A percentile compares a stretch with the other conserved stretches of the same genome.
Evolutionary conservation across 2,888 invertebrate genomes (phyloP).

Genomic region (Drosophila tanythrix): DNA sequence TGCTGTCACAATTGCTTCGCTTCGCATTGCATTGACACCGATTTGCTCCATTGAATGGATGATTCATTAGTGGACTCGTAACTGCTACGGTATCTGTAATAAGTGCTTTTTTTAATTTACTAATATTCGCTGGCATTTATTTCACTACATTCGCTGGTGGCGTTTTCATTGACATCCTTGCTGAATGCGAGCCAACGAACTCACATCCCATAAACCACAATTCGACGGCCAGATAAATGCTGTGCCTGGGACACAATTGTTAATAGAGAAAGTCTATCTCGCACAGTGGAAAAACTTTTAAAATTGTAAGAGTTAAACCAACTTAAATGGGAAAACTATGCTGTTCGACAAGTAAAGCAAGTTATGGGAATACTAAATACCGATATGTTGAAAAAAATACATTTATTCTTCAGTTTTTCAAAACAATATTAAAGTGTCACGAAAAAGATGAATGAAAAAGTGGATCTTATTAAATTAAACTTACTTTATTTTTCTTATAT

Average conservation of each 20-base stretch:
- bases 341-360: background rate
- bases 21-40: slow-evolving; percentile 20
- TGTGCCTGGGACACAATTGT: slow-evolving; percentile 25
- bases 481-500: background rate
- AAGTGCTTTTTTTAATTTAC: slow-evolving; percentile 31
- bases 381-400: background rate
- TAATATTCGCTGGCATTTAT: slow-evolving; percentile 15
- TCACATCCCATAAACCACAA: slow-evolving; percentile 42
- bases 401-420: background rate
- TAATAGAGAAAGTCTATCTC: slow-evolving; percentile 26
- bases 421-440: background rate
- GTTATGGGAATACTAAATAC: too few species aligned
- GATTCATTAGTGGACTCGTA: slow-evolving; percentile 35
- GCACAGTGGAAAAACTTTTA: slow-evolving; percentile 31
- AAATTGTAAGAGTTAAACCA: background rate
- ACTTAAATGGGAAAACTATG: background rate
- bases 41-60: slow-evolving; percentile 17
- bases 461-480: rapidly evolving
- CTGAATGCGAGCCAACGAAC: slow-evolving; percentile 10
- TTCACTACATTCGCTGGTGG: slow-evolving; percentile 5
- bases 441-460: background rate
- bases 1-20: slow-evolving; percentile 28
- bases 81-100: slow-evolving; percentile 5
- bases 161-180: slow-evolving; percentile 30
- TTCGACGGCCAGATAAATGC: slow-evolving; percentile 44